phyloP scores from a whole-genome alignment of 2,888 invertebrate genomes.

The Toxonevra muliebris region DNA sequence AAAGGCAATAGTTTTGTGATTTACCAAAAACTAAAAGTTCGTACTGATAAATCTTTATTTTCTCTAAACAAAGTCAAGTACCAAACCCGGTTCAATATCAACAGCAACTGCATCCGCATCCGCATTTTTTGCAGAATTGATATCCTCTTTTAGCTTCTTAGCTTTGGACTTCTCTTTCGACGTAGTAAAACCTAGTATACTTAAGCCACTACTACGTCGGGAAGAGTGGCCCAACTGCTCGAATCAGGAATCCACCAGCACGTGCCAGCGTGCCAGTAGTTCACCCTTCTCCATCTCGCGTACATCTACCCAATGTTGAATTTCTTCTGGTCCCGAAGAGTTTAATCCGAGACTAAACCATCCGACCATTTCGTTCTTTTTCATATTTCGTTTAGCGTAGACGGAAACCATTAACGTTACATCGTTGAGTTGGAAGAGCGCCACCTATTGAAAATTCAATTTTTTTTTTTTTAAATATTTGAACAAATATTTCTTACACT shows the following conservation, averaged over 20 bases:
- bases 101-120: conserved; percentile 59
- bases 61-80: conserved; percentile 61
- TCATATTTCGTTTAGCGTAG: conserved; percentile 91
- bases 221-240: conserved; percentile 64
- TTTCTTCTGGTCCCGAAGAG: conserved; percentile 91
- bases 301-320: conserved; percentile 93
- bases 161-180: conserved; percentile 62
- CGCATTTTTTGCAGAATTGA: conserved; percentile 21
- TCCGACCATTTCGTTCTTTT: conserved; percentile 95
- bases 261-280: conserved; percentile 94
- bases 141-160: conserved; percentile 49
- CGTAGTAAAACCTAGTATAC: conserved; percentile 54
- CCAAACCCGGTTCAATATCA: conserved; percentile 62
- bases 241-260: conserved; percentile 81
- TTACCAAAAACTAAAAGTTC: no score
- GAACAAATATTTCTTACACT: neutral
- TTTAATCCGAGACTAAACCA: conserved; percentile 95
- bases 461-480: no score
- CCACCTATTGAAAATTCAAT: conserved; percentile 71
- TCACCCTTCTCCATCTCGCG: conserved; percentile 86
- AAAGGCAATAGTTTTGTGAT: no score
- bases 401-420: conserved; percentile 95
- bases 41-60: neutral
- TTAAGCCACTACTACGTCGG: conserved; percentile 57
- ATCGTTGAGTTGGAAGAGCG: conserved; percentile 92